These are phyloP conservation scores for Aricia agestis DNA, from an alignment of 1,140 invertebrate genomes.

Conservation along the genomic window DNA sequence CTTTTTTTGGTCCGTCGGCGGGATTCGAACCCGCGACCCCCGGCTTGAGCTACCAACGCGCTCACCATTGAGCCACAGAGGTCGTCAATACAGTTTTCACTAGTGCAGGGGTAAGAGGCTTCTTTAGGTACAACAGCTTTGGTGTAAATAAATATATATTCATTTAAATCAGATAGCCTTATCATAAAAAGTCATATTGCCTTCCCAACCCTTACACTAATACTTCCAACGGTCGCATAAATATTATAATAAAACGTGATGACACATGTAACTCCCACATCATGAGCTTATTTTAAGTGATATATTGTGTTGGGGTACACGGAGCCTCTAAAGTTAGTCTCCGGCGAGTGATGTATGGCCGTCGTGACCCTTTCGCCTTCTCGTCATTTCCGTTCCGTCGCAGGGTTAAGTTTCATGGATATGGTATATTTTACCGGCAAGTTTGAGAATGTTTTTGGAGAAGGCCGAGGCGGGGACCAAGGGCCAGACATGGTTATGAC, in stretches of 20 bases:
- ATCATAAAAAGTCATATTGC: too few species aligned
- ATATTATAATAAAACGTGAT: slow-evolving; percentile 10
- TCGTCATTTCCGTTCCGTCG: slow-evolving; percentile 31
- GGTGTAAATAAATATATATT: too few species aligned
- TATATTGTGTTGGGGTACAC: slow-evolving; percentile 26
- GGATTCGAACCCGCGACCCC: too few species aligned
- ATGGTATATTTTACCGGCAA: background rate
- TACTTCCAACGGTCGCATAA: background rate
- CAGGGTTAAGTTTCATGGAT: background rate
- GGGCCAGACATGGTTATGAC: too few species aligned
- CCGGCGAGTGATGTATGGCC: slow-evolving; percentile 32
- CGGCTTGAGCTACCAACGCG: too few species aligned
- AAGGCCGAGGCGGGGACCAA: too few species aligned
- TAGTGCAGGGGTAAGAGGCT: too few species aligned
- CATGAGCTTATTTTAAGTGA: slow-evolving; percentile 24
- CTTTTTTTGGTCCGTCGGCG: too few species aligned
- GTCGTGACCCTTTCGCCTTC: slow-evolving; percentile 33
- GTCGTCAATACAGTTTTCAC: too few species aligned
- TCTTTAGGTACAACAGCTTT: too few species aligned
- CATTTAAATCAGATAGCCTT: background rate
- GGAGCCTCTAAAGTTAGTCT: slow-evolving; percentile 33
- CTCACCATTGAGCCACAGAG: too few species aligned
- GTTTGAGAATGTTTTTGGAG: background rate
- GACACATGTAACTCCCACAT: slow-evolving; percentile 18
- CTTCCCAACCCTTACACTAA: background rate